Percentiles rank a stretch among this genome's conserved stretches.
Evolutionary conservation across 2,797 vertebrate genomes (phyloP).

Genomic region (Sciaenops ocellatus): DNA sequence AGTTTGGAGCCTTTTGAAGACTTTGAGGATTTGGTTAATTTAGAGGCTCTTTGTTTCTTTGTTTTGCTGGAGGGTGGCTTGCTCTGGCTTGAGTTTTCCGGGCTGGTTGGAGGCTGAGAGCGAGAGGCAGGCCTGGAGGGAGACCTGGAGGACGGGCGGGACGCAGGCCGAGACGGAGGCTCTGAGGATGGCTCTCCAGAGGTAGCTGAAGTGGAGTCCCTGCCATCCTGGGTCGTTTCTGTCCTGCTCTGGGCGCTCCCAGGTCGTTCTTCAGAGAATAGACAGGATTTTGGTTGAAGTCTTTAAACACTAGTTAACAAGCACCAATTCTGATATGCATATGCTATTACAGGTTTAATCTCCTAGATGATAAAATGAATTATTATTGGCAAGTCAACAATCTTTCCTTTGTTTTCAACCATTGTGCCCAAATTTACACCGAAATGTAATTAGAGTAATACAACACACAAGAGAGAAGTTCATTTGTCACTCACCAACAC

Average conservation of each 20-base stretch:
- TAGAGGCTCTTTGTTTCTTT: slow-evolving; percentile 87
- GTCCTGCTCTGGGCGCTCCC: slow-evolving; percentile 84
- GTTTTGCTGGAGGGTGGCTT: slow-evolving; percentile 87
- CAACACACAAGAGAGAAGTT: no score
- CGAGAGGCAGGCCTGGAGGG: slow-evolving; percentile 77
- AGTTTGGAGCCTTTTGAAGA: slow-evolving; percentile 81
- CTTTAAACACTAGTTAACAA: no score
- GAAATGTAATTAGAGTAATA: slow-evolving; percentile 1
- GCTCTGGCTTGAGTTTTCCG: slow-evolving; percentile 76
- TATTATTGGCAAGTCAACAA: neutral
- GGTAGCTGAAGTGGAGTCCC: slow-evolving; percentile 91
- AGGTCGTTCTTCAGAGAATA: slow-evolving; percentile 85
- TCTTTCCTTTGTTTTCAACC: neutral
- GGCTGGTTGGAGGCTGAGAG: slow-evolving; percentile 67
- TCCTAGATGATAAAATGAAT: neutral
- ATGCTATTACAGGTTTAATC: neutral
- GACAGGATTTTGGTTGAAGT: slow-evolving; percentile 10
- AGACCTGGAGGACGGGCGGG: slow-evolving; percentile 84
- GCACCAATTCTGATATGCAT: neutral
- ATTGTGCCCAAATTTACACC: neutral
- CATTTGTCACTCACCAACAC: slow-evolving; percentile 72
- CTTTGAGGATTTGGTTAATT: slow-evolving; percentile 81
- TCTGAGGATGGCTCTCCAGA: slow-evolving; percentile 90
- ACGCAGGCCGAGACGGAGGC: slow-evolving; percentile 84
- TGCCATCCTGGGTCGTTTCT: slow-evolving; percentile 85